Percentiles rank a stretch among this genome's conserved stretches.
phyloP scores from a whole-genome alignment of 1,140 invertebrate genomes.

The Neodiprion virginianus region DNA sequence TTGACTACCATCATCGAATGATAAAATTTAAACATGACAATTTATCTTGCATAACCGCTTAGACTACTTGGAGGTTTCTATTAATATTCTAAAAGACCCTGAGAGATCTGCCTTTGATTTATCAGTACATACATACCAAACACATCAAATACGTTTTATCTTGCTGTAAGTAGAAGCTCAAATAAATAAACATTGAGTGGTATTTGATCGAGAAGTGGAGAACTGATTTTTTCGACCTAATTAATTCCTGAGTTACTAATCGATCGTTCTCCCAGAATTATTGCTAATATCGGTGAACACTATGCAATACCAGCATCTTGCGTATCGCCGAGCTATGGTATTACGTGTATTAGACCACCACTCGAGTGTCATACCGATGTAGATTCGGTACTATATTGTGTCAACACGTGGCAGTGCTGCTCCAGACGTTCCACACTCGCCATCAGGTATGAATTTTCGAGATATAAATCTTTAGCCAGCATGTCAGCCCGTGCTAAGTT shows the following conservation, averaged over 20 bases:
- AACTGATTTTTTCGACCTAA: background rate
- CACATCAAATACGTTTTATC: background rate
- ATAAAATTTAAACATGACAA: background rate
- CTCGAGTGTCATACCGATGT: conserved; percentile 55
- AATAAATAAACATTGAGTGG: background rate
- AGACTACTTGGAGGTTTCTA: background rate
- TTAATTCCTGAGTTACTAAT: conserved; percentile 9
- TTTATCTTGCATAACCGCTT: background rate
- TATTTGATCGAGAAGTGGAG: background rate
- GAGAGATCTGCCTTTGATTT: background rate
- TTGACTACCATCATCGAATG: no score
- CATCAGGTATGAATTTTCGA: conserved; percentile 79
- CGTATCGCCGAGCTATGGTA: background rate
- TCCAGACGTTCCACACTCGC: conserved; percentile 70
- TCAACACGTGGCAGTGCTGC: conserved; percentile 64
- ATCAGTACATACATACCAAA: background rate
- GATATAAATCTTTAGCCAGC: conserved; percentile 78
- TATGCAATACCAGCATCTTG: background rate
- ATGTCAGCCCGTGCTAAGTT: conserved; percentile 75
- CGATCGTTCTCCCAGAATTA: background rate
- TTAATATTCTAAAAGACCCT: background rate
- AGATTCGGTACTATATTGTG: conserved; percentile 56
- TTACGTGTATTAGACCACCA: background rate
- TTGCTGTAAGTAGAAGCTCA: background rate
- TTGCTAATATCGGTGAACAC: background rate